These are phyloP conservation scores for Falco berigora DNA, from an alignment of 2,797 vertebrate species.

Conservation along the genomic window DNA sequence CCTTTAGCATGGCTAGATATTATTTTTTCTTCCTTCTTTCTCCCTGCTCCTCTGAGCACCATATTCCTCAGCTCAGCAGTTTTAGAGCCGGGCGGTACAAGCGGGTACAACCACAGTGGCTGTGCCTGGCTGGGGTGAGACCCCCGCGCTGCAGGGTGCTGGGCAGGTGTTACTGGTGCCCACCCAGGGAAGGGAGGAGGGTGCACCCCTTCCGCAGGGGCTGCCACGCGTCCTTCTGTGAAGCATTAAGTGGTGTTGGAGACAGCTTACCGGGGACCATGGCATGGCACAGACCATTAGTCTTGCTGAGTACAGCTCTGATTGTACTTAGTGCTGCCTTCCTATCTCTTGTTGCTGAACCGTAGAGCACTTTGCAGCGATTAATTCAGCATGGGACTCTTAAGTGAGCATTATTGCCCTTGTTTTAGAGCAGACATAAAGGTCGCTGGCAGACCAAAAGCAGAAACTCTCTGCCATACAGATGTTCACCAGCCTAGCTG, in stretches of 20 bases:
- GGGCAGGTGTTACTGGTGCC: background rate
- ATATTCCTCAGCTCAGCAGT: background rate
- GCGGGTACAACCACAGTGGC: background rate
- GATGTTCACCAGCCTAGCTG: background rate
- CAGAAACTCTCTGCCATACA: background rate
- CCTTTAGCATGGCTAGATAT: background rate
- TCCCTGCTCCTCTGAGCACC: background rate
- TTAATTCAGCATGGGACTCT: constrained; percentile 8
- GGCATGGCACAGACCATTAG: background rate
- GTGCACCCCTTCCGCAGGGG: background rate
- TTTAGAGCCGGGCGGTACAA: background rate
- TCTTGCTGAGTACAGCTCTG: background rate
- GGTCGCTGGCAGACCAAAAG: background rate
- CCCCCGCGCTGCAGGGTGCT: background rate
- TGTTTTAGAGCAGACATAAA: background rate
- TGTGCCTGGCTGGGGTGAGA: background rate
- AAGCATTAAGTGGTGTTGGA: background rate
- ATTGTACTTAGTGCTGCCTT: background rate
- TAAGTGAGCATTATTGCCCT: background rate
- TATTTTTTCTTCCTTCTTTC: background rate
- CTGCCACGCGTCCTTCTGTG: background rate
- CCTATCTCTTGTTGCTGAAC: background rate
- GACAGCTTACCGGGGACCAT: accelerated
- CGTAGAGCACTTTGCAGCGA: background rate
- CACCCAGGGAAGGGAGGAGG: background rate